A percentile compares a stretch with the other conserved stretches of the same genome.
Evolutionary conservation across 35 echinoderm and acorn worm species (phyloP).

Genomic region (Acanthaster planci): DNA sequence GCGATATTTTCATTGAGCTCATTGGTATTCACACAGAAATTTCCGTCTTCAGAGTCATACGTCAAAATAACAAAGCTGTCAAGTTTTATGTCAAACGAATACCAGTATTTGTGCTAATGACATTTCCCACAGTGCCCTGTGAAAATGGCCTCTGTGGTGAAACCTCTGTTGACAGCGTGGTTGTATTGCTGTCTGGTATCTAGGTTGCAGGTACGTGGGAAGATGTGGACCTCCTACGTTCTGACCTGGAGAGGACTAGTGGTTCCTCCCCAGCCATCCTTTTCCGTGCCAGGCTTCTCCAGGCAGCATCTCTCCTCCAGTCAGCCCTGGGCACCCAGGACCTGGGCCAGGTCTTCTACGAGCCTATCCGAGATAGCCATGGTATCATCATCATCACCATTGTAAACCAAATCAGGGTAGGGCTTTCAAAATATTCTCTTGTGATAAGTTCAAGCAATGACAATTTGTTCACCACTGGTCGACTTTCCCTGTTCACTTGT

Average conservation of each 20-base stretch:
- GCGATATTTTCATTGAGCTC: no score
- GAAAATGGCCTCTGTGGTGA: no score
- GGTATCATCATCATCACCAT: slow-evolving; percentile 80
- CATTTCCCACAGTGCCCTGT: no score
- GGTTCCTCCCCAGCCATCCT: slow-evolving; percentile 80
- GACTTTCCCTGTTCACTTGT: no score
- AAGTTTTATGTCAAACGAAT: no score
- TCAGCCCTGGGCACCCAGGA: slow-evolving; percentile 85
- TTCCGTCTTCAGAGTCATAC: no score
- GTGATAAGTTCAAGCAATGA: no score
- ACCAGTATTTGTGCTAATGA: no score
- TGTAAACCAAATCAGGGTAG: slow-evolving; percentile 90
- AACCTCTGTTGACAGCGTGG: no score
- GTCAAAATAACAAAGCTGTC: no score
- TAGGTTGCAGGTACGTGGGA: slow-evolving; percentile 96
- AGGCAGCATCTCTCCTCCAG: slow-evolving; percentile 84
- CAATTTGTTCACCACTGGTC: no score
- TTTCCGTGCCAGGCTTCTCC: slow-evolving; percentile 71
- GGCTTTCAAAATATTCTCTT: not conserved
- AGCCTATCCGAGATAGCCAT: slow-evolving; percentile 84
- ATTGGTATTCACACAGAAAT: no score
- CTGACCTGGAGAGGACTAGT: slow-evolving; percentile 73
- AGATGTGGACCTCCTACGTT: slow-evolving; percentile 81
- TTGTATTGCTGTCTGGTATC: not conserved
- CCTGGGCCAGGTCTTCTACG: slow-evolving; percentile 88